Base-by-base conservation (phyloP, 2,888 invertebrate genomes). In the Spicauda simplicius region DNA sequence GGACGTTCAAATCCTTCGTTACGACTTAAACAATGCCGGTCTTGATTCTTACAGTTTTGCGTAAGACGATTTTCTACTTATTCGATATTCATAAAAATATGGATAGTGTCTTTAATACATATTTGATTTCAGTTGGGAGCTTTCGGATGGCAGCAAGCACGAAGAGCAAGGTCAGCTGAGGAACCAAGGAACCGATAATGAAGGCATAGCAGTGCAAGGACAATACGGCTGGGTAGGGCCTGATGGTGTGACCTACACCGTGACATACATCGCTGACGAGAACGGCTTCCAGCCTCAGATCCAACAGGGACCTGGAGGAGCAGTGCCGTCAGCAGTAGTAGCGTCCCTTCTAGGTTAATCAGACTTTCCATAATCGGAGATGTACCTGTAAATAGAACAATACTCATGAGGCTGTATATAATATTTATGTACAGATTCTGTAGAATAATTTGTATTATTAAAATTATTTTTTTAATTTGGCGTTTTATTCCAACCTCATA, bases 1-100 rank as follows among this genome's bases (percentile, higher is more conserved):
- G 79, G 94, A 95, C 75, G 95, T 95, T 2, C 93, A 94, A 77
- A 91, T 96, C 71, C 72, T 95, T 59, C 94, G 94, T 71, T 95
- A 94, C 77, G 95, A 95, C 54, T 88, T 90, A 69, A 94, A 95
- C 80, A 95, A 95, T 71, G 91, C 93, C 72, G 95, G 95, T 60
- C 80, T 94, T 25, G 94, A 94, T 73, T 87, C 93, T 60, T 95
- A 95, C 84, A 94, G 86, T 72, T 95, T 94, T 74, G 91, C 88
- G 94, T 94, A 87, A 93, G 92, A 76, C 61, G 11, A 45, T n/a
- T 14, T 33, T 4, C 37, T 37, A 37, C 12, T 45, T n/a, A 45
- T 14, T 3, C 5, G 2, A 5, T 45, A 45, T n/a, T 45, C 1
- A n/a, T 45, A 4, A 3, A 45, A 45, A n/a, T 45, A 14, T 45